Evolutionary conservation across 2,797 vertebrate species (phyloP).

Genomic region (Sciaenops ocellatus): DNA sequence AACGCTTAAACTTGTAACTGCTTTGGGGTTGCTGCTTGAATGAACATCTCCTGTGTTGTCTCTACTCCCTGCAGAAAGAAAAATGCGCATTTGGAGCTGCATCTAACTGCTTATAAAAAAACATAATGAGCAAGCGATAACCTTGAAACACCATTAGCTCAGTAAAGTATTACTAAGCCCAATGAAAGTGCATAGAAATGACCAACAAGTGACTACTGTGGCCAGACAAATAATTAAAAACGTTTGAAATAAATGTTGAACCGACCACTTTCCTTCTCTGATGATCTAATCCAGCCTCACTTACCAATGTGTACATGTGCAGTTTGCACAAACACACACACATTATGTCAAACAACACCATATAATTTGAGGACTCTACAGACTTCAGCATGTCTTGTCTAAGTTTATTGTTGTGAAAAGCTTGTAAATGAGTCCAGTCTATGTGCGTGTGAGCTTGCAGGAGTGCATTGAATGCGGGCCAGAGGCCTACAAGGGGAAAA

Average conservation of each 20-base stretch:
- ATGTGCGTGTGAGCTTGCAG: conserved; percentile 35
- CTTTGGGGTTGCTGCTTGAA: conserved; percentile 28
- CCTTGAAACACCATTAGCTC: background rate
- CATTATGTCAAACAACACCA: conserved; percentile 3
- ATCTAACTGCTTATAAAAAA: background rate
- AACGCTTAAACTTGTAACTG: conserved; percentile 13
- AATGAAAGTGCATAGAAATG: background rate
- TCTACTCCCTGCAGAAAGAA: background rate
- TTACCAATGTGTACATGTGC: background rate
- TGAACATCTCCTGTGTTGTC: conserved; percentile 7
- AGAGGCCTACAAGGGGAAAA: conserved; percentile 66
- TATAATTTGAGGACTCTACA: background rate
- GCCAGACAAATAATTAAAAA: background rate
- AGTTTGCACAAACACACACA: background rate
- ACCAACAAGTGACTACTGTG: background rate
- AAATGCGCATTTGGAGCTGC: background rate
- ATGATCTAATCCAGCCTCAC: background rate
- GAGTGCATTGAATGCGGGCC: conserved; percentile 58
- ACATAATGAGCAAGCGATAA: background rate
- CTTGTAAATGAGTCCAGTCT: conserved; percentile 49
- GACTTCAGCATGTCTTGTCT: conserved; percentile 10
- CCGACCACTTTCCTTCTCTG: background rate
- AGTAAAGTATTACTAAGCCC: background rate
- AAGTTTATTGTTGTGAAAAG: conserved; percentile 35
- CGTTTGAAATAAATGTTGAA: background rate